Evolutionary conservation across 2,888 invertebrate genomes (phyloP).

Genomic region (Polyommatus icarus): DNA sequence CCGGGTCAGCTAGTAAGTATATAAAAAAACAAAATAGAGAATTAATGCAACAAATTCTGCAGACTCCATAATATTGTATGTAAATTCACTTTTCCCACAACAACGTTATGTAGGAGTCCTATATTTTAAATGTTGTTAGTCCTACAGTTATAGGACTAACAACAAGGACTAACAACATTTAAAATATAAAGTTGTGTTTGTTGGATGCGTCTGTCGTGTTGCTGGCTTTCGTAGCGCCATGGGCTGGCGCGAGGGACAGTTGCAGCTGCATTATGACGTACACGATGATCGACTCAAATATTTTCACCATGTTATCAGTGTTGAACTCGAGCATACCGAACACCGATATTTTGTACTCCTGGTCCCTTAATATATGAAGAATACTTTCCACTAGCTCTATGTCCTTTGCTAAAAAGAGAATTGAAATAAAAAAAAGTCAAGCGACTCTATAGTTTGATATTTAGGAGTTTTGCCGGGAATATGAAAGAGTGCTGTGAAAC

Average conservation of each 20-base stretch:
- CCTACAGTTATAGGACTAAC: too few species aligned
- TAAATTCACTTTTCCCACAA: background rate
- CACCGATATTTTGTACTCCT: conserved; percentile 31
- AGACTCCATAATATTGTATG: background rate
- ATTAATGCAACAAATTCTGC: too few species aligned
- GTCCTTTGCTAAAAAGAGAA: background rate
- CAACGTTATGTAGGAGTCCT: background rate
- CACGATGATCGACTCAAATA: conserved; percentile 25
- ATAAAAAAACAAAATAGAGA: too few species aligned
- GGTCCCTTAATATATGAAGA: conserved; percentile 17
- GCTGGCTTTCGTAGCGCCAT: background rate
- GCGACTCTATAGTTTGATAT: background rate
- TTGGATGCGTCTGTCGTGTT: background rate
- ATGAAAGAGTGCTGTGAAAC: too few species aligned
- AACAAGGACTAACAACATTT: background rate
- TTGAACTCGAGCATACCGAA: conserved; percentile 34
- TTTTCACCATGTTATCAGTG: conserved; percentile 24
- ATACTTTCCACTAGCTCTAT: conserved; percentile 28
- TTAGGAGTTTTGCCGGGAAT: too few species aligned
- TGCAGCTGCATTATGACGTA: conserved; percentile 33
- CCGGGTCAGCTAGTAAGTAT: too few species aligned
- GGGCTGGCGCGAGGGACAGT: conserved; percentile 26
- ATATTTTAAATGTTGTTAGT: too few species aligned
- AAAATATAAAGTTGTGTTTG: background rate
- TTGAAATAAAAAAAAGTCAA: background rate